A percentile compares a stretch with the other conserved stretches of the same genome.
These are phyloP conservation scores for Bombyx mori DNA, from an alignment of 1,140 invertebrate species.

Conservation along the genomic window DNA sequence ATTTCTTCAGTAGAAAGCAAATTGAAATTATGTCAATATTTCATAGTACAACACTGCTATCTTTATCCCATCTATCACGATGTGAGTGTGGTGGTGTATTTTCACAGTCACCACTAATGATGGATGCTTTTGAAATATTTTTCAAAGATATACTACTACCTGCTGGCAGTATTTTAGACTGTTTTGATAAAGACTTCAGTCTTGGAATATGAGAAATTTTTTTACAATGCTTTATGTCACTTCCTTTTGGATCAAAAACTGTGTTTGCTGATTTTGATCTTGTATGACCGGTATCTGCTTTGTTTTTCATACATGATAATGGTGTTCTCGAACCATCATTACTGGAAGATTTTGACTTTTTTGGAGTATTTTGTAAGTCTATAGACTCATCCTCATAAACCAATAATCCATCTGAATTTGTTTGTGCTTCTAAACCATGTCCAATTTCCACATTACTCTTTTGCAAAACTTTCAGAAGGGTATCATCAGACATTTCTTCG, in stretches of 20 bases:
- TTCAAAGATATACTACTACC: conserved; percentile 51
- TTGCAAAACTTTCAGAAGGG: conserved; percentile 53
- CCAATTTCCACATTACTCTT: conserved; percentile 42
- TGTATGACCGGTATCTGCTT: conserved; percentile 36
- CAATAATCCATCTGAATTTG: conserved; percentile 43
- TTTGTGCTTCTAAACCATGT: conserved; percentile 20
- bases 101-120: conserved; percentile 54
- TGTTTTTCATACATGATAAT: conserved; percentile 64
- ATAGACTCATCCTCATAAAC: conserved; percentile 58
- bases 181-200: conserved; percentile 49
- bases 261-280: conserved; percentile 57
- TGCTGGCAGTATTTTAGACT: conserved; percentile 23
- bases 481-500: conserved; percentile 63
- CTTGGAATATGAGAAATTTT: conserved; percentile 56
- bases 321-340: conserved; percentile 52
- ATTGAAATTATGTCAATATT: conserved; percentile 1
- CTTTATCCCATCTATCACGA: conserved; percentile 65
- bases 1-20: too few relatives aligned
- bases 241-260: conserved; percentile 32
- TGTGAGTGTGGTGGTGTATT: conserved; percentile 67
- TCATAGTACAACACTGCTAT: conserved; percentile 65
- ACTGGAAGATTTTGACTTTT: conserved; percentile 41
- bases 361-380: conserved; percentile 39
- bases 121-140: conserved; percentile 35
- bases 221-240: conserved; percentile 29